These are phyloP conservation scores for Synergus itoensis DNA, from an alignment of 2,888 invertebrate species.

Conservation along the genomic window DNA sequence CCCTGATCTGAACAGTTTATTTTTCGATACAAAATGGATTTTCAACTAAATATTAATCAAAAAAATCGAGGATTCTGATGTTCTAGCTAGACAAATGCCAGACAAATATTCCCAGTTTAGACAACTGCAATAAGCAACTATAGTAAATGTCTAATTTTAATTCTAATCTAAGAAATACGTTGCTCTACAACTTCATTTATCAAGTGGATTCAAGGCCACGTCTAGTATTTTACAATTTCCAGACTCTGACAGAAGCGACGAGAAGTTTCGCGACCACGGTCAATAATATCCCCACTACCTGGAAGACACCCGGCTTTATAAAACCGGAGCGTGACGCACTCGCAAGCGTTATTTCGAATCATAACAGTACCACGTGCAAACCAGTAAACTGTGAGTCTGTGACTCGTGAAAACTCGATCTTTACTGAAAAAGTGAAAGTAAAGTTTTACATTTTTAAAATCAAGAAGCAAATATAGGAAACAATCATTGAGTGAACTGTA, in stretches of 20 bases:
- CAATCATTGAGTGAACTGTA: not conserved
- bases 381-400: not conserved
- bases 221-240: not conserved
- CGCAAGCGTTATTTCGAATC: not conserved
- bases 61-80: not conserved
- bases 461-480: not conserved
- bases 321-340: not conserved
- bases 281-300: not conserved
- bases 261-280: not conserved
- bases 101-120: not conserved
- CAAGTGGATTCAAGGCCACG: not conserved
- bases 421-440: not conserved
- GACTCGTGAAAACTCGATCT: too few species aligned
- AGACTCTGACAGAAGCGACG: not conserved
- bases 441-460: not conserved
- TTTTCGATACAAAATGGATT: too few species aligned
- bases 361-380: slow-evolving; percentile 15
- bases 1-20: too few species aligned
- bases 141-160: not conserved
- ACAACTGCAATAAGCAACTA: not conserved
- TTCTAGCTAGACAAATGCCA: not conserved
- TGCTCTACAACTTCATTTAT: not conserved
- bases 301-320: not conserved
- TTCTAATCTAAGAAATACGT: not conserved
- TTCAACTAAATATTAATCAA: too few species aligned